Base-by-base conservation (phyloP, 2,797 vertebrate genomes). In the Gallinago nigripennis region DNA sequence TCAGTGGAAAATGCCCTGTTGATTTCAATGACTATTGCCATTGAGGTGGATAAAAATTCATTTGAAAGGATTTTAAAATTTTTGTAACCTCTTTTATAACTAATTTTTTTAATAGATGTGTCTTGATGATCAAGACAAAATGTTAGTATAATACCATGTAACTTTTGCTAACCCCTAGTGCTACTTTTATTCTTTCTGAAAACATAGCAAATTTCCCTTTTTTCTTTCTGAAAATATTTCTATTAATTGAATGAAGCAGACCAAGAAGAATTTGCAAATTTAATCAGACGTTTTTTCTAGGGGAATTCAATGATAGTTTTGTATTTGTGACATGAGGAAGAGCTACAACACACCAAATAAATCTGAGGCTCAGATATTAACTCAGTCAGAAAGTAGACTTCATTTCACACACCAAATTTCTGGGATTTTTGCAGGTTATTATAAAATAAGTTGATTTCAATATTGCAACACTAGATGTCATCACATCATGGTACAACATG, bases 391-490 rank as follows among this genome's bases (percentile, higher is more conserved):
- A 90, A 13, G 8, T 8, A 84, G 8, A 39, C 24, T 76, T 90
- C 18, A 27, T 69, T 78, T 16, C n/a, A 72, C 28, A 63, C 8
- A 45, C 13, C 31, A 82, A 51, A 90, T 56, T 72, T 23, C 13
- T 31, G 21, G 4, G 9, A 51, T 63, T 82, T 86, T 86, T 93
- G 86, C 35, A 57, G 30, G 25, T 75, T 79, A 51, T 82, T 43
- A 65, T 58, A 84, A 24, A 88, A 72, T 25, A 90, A 69, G 39
- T 86, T 86, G 56, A 82, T 93, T 96, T 86, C 92, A 95, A 79
- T 95, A 84, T 58, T 95, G 45, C 20, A 97, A 97, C 96, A 97
- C 96, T 97, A 96, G 96, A 92, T 96, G 96, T 96, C 96, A 96
- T 96, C 96, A 92, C 93, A 95, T 88, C 93, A 95, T 97, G 94